Base-by-base conservation (phyloP, 2,113 vertebrate species). In the Dermatemys mawii region DNA sequence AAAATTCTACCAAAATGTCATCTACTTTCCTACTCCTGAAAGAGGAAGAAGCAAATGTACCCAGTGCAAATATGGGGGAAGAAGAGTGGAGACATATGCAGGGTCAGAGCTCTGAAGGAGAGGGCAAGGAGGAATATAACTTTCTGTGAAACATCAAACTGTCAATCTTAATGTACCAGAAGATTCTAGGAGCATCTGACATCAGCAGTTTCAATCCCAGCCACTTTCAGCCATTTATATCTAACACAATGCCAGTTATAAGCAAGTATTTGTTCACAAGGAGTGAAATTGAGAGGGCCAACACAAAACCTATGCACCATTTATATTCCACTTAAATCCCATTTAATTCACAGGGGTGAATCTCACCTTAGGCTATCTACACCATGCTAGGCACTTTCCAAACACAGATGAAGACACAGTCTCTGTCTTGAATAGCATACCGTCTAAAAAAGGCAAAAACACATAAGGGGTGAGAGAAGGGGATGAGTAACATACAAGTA, bases 401-500 rank as follows among this genome's bases (percentile, higher is more conserved):
- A 67, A n/a, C 63, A 87, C 87, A 95, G 94, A 95, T 90, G 95
- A 54, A 97, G 35, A n/a, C 8, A 19, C 63, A 17, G 90, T 0
- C 88, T n/a, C 87, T 88, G 85, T 82, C 17, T 85, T 94, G 92
- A 95, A 88, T 11, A 94, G 78, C 87, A 92, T 79, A 84, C 78
- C 88, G 81, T 84, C 94, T 81, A 50, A 80, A 88, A 93, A 90
- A 88, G 54, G 87, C 38, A 48, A 93, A 95, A 88, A 95, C 80
- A 96, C 91, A 90, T 90, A 94, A 90, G 91, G 85, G 92, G 93
- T 95, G 92, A 86, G 92, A 88, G 93, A 95, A 93, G 81, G 67
- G 78, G 67, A 67, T 97, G 94, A 92, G 95, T 84, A 95, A 95
- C 83, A 85, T 0, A 93, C 90, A 94, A 93, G 95, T 92, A 96